Percentiles rank a stretch among this genome's conserved stretches.
Conservation (phyloP, 2,888 invertebrate genomes). For the Nomada ruficornis region DNA sequence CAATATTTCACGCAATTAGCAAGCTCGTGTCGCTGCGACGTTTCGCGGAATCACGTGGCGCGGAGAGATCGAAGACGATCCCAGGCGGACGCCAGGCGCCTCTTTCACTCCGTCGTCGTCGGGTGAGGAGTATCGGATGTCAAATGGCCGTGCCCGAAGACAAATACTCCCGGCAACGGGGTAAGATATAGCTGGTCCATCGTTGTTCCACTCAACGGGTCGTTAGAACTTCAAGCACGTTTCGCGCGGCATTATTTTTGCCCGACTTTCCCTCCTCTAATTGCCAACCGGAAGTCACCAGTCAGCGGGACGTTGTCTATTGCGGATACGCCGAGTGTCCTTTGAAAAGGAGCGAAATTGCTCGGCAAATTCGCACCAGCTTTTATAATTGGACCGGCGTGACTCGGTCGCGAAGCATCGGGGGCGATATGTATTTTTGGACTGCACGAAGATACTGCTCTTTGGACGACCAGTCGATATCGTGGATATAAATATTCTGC, state of each 20-base stretch:
- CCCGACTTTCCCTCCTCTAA: constrained; percentile 59
- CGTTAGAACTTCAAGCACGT: constrained; percentile 71
- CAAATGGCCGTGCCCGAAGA: constrained; percentile 78
- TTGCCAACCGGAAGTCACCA: constrained; percentile 67
- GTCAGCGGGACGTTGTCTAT: constrained; percentile 53
- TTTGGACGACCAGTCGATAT: constrained; percentile 29
- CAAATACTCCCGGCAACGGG: constrained; percentile 73
- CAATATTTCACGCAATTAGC: constrained; percentile 61
- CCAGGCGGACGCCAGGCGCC: constrained; percentile 62
- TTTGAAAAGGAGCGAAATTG: constrained; percentile 64
- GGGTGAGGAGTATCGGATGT: constrained; percentile 78
- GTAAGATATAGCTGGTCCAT: constrained; percentile 61
- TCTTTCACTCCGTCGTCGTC: constrained; percentile 64
- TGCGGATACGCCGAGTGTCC: constrained; percentile 52
- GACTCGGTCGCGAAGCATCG: constrained; percentile 11
- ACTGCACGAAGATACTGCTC: constrained; percentile 14
- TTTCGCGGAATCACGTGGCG: constrained; percentile 43
- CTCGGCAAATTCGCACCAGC: constrained; percentile 67
- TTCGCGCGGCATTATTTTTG: constrained; percentile 65
- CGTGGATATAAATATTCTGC: not conserved
- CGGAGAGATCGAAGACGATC: constrained; percentile 66
- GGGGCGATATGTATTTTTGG: constrained; percentile 53
- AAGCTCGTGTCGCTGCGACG: constrained; percentile 36
- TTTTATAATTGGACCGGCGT: constrained; percentile 66
- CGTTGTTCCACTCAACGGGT: constrained; percentile 77